Evolutionary conservation across 1,140 invertebrate species (phyloP), one percentile per base, ranked within the genome.

Genomic region (Theocolax elegans): DNA sequence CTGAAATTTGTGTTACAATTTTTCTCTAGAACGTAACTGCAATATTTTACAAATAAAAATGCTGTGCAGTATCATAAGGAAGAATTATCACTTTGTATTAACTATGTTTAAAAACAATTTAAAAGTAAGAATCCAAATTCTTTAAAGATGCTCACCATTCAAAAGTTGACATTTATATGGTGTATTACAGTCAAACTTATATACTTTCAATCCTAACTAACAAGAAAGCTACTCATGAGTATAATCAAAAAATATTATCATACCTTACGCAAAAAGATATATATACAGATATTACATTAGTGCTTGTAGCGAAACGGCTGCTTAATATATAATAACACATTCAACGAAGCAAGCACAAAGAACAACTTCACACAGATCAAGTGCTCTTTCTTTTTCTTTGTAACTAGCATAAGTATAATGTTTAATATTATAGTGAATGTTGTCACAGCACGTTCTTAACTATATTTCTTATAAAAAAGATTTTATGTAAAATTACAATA

Each of bases 81-180:
- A 56, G 15, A 31, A 56, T 51, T 17, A 69, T 31, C 10, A 51
- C 17, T 12, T 38, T 27, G 23, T n/a, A 46, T 31, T 0, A 69
- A 56, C 56, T 42, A 56, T 10, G 9, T 38, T 72, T 49, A 58
- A 15, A 46, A 74, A 65, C 21, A 64, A 40, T 65, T 67, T n/a
- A n/a, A n/a, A n/a, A n/a, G 62, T 59, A 72, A 70, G 67, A 70
- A 74, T 73, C 64, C 56, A 40, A 71, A 49, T 53, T 8, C 13
- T 53, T 29, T 40, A 17, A 19, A 54, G 10, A 58, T n/a, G 53
- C 19, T 73, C 66, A 25, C 53, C 53, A 56, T 72, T 49, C 23
- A 74, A 72, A 58, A 38, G 23, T 70, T 40, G 44, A 53, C 23
- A n/a, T 44, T 42, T 29, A 3, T 29, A 29, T n/a, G n/a, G n/a